A percentile compares a stretch with the other conserved stretches of the same genome.
These are phyloP conservation scores for Biston betularia DNA, from an alignment of 2,888 invertebrate genomes.

Conservation along the genomic window DNA sequence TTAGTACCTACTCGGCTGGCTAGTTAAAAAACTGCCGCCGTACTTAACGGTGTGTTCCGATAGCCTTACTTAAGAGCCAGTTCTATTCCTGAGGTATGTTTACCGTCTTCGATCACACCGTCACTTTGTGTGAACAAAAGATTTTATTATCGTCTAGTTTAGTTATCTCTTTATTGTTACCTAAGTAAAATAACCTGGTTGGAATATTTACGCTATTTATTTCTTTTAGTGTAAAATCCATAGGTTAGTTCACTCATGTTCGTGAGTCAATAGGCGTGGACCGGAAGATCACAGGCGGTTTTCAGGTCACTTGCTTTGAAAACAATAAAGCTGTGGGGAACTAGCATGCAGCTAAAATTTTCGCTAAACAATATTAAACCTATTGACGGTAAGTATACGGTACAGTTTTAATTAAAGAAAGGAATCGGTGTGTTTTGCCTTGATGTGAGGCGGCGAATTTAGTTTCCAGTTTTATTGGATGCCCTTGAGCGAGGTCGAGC, in stretches of 20 bases:
- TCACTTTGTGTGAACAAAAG: no score
- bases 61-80: no score
- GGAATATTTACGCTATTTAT: not conserved
- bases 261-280: slow-evolving; percentile 14
- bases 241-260: slow-evolving; percentile 18
- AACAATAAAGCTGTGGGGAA: slow-evolving; percentile 9
- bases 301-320: slow-evolving; percentile 26
- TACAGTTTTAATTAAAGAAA: not conserved
- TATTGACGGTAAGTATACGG: not conserved
- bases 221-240: not conserved
- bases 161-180: no score
- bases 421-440: not conserved
- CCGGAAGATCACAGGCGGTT: slow-evolving; percentile 30
- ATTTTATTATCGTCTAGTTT: no score
- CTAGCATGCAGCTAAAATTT: not conserved
- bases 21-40: no score
- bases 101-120: no score
- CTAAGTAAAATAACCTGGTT: not conserved
- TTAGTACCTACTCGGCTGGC: no score
- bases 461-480: slow-evolving; percentile 22
- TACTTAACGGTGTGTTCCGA: no score
- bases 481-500: slow-evolving; percentile 21
- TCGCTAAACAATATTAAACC: not conserved
- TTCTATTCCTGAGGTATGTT: no score
- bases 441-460: slow-evolving; percentile 3